Conservation (phyloP, 2,797 vertebrate species). For the Poecilia velifera region DNA sequence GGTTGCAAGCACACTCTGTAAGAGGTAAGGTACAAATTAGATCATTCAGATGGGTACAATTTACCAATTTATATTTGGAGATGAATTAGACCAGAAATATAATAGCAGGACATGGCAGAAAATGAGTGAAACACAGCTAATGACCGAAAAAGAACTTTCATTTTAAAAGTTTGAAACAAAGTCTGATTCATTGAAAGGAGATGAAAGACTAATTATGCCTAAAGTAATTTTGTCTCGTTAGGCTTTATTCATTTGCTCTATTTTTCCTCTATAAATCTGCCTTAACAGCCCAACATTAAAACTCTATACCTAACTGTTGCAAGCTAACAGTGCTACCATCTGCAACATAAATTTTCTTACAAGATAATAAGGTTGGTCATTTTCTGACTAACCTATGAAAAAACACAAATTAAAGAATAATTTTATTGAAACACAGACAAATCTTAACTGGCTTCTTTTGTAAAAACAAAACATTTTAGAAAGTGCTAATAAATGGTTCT, state of each 20-base stretch:
- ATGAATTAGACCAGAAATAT: background rate
- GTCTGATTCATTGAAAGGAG: background rate
- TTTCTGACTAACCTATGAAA: background rate
- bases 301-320: background rate
- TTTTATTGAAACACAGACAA: background rate
- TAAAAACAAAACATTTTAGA: background rate
- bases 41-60: background rate
- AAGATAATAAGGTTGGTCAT: background rate
- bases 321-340: background rate
- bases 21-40: background rate
- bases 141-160: background rate
- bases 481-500: background rate
- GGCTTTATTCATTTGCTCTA: background rate
- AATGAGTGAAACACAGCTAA: background rate
- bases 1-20: no score
- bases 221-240: background rate
- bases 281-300: background rate
- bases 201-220: background rate
- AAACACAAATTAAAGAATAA: background rate
- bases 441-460: background rate
- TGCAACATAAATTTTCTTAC: background rate
- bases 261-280: background rate
- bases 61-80: background rate
- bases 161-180: background rate
- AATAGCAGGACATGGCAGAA: background rate